These are phyloP conservation scores for Enteromius afrohamiltoni DNA, from an alignment of 2,797 vertebrate genomes.

Conservation along the genomic window DNA sequence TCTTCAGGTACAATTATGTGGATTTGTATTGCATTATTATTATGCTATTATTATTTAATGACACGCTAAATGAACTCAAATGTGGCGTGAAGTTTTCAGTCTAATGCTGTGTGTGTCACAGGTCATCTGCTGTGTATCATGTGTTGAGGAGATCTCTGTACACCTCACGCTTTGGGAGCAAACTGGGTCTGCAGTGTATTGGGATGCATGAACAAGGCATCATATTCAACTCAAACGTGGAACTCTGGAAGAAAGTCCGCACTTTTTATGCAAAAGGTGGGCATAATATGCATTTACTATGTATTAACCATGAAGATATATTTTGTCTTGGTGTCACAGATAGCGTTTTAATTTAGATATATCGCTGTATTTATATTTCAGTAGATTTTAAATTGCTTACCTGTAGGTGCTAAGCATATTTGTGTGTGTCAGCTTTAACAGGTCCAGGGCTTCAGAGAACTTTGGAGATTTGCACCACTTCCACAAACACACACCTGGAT, in stretches of 20 bases:
- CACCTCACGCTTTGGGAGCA: slow-evolving; percentile 88
- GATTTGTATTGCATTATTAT: background rate
- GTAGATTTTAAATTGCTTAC: background rate
- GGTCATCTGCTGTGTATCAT: slow-evolving; percentile 87
- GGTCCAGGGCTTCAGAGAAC: slow-evolving; percentile 86
- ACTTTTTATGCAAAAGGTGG: slow-evolving; percentile 91
- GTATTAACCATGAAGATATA: background rate
- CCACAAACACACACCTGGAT: slow-evolving; percentile 83
- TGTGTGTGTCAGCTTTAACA: slow-evolving; percentile 82
- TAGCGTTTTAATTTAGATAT: background rate
- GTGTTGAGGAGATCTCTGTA: slow-evolving; percentile 87
- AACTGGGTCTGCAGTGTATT: slow-evolving; percentile 85
- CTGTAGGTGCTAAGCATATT: background rate
- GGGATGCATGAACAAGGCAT: slow-evolving; percentile 94
- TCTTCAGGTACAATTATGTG: background rate
- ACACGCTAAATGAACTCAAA: background rate
- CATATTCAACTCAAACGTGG: slow-evolving; percentile 91
- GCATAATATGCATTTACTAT: background rate
- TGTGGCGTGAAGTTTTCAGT: background rate
- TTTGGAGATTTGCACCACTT: slow-evolving; percentile 80
- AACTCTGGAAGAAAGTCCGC: slow-evolving; percentile 86
- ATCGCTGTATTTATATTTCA: background rate
- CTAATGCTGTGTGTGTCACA: slow-evolving; percentile 61
- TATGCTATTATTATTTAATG: background rate
- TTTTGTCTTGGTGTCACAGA: background rate